phyloP scores from a whole-genome alignment of 1,140 invertebrate species.

The Oncopeltus fasciatus region DNA sequence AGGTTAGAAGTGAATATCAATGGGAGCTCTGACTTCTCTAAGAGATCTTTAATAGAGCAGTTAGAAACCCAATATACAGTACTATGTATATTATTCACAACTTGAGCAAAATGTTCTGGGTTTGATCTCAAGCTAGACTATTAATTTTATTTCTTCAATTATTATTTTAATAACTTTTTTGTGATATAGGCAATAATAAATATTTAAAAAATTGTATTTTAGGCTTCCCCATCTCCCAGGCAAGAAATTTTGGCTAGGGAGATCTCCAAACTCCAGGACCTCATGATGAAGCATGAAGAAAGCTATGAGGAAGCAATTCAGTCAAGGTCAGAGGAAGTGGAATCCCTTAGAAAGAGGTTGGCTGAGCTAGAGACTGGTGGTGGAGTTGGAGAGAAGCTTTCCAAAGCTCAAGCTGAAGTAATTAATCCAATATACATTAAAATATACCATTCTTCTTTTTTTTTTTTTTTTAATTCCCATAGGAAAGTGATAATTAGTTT shows the following conservation, averaged over 20 bases:
- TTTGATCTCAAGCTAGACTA: no score
- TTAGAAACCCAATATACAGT: no score
- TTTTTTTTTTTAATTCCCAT: no score
- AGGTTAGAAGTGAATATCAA: no score
- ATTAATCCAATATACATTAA: no score
- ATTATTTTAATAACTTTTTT: no score
- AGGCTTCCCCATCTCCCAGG: not conserved
- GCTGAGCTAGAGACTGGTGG: not conserved
- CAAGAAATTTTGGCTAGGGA: constrained; percentile 12
- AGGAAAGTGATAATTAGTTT: not conserved
- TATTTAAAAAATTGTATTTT: not conserved
- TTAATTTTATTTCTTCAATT: no score
- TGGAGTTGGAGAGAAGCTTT: not conserved
- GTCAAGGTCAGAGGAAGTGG: not conserved
- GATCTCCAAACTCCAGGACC: constrained; percentile 20
- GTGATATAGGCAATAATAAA: not conserved
- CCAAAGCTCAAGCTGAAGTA: not conserved
- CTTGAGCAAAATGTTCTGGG: no score
- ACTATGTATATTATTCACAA: no score
- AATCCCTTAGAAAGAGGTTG: not conserved
- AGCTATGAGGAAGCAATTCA: constrained; percentile 13
- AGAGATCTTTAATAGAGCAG: no score
- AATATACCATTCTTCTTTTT: no score
- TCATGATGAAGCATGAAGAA: constrained; percentile 21
- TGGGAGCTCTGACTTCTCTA: no score